Conservation (phyloP, 64 coral and sea anemone species). For the Stichodactyla helianthus region DNA sequence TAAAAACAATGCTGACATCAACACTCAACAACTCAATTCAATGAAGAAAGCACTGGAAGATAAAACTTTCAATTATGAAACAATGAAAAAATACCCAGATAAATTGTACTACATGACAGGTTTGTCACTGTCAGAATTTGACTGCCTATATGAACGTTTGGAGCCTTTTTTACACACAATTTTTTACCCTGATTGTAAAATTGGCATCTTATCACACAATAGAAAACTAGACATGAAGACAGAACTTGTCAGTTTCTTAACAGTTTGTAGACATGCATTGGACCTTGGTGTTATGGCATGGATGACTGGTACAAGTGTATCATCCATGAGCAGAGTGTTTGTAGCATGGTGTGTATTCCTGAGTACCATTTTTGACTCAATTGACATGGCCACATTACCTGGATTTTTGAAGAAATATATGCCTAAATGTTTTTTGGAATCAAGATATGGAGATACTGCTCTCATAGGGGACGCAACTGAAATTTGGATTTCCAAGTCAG, state of each 20-base stretch:
- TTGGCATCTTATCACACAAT: background rate
- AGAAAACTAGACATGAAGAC: slow-evolving; percentile 9
- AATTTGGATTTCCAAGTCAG: slow-evolving; percentile 25
- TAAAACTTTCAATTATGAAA: no score
- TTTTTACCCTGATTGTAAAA: slow-evolving; percentile 8
- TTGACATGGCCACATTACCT: slow-evolving; percentile 11
- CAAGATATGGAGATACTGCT: slow-evolving; percentile 24
- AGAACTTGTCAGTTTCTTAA: slow-evolving; percentile 32
- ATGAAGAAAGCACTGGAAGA: no score
- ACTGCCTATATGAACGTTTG: slow-evolving; percentile 45
- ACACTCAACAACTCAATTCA: background rate
- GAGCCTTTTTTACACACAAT: slow-evolving; percentile 16
- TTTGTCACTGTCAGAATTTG: slow-evolving; percentile 17
- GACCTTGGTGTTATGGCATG: slow-evolving; percentile 31
- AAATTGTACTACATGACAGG: slow-evolving; percentile 39
- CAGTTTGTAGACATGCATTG: slow-evolving; percentile 28
- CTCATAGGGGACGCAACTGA: background rate
- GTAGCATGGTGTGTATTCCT: slow-evolving; percentile 34
- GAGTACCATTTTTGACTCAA: slow-evolving; percentile 9
- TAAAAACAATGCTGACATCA: background rate
- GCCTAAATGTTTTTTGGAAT: slow-evolving; percentile 33
- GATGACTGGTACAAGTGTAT: slow-evolving; percentile 1
- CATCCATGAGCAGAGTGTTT: slow-evolving; percentile 25
- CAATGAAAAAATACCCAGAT: no score
- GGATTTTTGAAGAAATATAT: slow-evolving; percentile 13